Evolutionary conservation across 1,140 invertebrate species (phyloP).

Genomic region (Phthorimaea operculella): DNA sequence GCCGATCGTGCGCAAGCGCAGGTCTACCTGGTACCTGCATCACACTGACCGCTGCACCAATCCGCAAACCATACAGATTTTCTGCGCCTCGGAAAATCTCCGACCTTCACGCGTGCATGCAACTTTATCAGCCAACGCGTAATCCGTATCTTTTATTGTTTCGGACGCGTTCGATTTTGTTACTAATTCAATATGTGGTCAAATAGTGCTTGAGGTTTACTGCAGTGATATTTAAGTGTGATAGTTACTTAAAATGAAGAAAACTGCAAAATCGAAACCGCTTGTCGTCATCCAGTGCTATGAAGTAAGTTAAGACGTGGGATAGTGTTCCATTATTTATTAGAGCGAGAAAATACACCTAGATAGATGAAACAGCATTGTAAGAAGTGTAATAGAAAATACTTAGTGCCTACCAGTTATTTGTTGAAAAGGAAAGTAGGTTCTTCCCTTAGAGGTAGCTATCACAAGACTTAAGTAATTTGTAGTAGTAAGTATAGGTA

Average conservation of each 20-base stretch:
- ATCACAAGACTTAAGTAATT: too few species aligned
- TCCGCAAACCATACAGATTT: constrained; percentile 25
- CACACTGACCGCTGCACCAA: constrained; percentile 10
- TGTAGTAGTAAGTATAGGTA: too few species aligned
- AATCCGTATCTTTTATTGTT: background rate
- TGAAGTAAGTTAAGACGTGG: constrained; percentile 58
- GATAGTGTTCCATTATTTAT: constrained; percentile 21
- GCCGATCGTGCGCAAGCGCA: constrained; percentile 17
- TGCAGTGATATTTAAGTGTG: constrained; percentile 8
- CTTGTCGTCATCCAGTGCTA: constrained; percentile 68
- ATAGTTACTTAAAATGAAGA: constrained; percentile 40
- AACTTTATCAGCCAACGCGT: constrained; percentile 26
- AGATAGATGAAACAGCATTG: background rate
- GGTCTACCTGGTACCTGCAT: constrained; percentile 16
- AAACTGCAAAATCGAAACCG: constrained; percentile 52
- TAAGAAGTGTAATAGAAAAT: too few species aligned
- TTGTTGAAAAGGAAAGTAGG: too few species aligned
- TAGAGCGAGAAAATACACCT: constrained; percentile 17
- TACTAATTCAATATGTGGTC: background rate
- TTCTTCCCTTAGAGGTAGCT: too few species aligned
- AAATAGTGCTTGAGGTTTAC: background rate
- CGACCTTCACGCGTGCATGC: constrained; percentile 52
- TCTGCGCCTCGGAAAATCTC: constrained; percentile 41
- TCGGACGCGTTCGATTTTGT: background rate
- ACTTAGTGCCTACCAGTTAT: too few species aligned